Conservation (phyloP, 2,797 vertebrate species). For the Halcyon smyrnensis region DNA sequence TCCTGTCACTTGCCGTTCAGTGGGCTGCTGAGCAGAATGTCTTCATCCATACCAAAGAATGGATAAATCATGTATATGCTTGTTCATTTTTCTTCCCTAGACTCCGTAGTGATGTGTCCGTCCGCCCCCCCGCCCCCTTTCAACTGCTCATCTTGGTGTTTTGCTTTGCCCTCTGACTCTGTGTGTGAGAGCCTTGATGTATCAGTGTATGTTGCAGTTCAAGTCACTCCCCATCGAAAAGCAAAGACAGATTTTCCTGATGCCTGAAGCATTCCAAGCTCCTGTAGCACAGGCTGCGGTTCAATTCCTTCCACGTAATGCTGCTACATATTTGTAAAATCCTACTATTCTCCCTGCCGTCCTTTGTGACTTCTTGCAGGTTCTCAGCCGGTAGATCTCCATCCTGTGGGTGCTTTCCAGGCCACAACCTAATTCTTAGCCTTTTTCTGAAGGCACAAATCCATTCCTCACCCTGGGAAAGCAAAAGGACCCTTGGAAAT, state of each 20-base stretch:
- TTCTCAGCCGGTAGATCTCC: not conserved
- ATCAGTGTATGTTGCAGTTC: not conserved
- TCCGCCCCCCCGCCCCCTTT: too few relatives aligned
- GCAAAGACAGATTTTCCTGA: not conserved
- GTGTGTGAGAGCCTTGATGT: not conserved
- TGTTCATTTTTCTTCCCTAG: not conserved
- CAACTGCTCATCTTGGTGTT: rapidly evolving
- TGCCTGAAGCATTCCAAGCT: not conserved
- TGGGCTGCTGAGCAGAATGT: not conserved
- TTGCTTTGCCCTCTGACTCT: not conserved
- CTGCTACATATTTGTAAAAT: not conserved
- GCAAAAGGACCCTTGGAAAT: not conserved
- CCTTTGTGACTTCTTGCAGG: not conserved
- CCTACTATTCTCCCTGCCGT: not conserved
- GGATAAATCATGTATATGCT: rapidly evolving
- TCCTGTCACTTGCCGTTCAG: not conserved
- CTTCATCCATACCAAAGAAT: not conserved
- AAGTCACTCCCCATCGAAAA: not conserved
- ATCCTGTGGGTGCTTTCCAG: not conserved
- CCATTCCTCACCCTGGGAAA: rapidly evolving
- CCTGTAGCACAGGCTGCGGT: not conserved
- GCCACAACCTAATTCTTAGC: not conserved
- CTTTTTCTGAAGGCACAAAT: not conserved
- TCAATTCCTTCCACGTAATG: not conserved
- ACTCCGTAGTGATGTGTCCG: not conserved